Evolutionary conservation across 2,888 invertebrate genomes (phyloP), one percentile per base, ranked within the genome.

Genomic region (Macrophya alboannulata): DNA sequence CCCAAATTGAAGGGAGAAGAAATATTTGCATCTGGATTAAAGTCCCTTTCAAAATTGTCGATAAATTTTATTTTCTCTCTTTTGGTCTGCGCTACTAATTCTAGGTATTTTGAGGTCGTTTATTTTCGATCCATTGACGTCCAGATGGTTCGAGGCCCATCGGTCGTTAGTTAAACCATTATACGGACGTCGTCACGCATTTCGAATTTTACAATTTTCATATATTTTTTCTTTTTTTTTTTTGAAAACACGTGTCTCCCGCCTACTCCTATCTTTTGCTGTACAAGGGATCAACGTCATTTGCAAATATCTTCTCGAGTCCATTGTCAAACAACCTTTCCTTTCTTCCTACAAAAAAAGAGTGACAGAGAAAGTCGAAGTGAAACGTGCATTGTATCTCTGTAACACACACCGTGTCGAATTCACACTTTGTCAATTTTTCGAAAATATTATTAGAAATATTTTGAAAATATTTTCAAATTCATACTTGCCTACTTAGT

Each of bases 131-230:
- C 86, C 87, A 85, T 85, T 85, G 85, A 86, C 86, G 84, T 86
- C 86, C 87, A 87, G 87, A 87, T 87, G 87, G 81, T 85, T 55
- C 68, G 59, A 74, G 71, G 31, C 55, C 88, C 86, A 89, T 88
- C 85, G 85, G 85, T 91, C 91, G 89, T 91, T 91, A 91, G 89
- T 87, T 43, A 85, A 85, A 84, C 89, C 88, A 91, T 92, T 91
- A 90, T 91, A 86, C 87, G 86, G 86, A 88, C 89, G 91, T 92
- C 91, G 91, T 91, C 91, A 90, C 90, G 91, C 89, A 85, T 89
- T 85, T 89, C 85, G 83, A 86, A 87, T 87, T 89, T 37, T 21
- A 59, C 9, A 87, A 89, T 90, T 91, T 89, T 87, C 87, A 88
- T 87, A 88, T 87, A 87, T n/a, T n/a, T 51, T 51, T 51, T 90